A percentile compares a stretch with the other conserved stretches of the same genome.
Evolutionary conservation across 2,888 invertebrate genomes (phyloP).

Genomic region (Drosophila hawaiiensis): DNA sequence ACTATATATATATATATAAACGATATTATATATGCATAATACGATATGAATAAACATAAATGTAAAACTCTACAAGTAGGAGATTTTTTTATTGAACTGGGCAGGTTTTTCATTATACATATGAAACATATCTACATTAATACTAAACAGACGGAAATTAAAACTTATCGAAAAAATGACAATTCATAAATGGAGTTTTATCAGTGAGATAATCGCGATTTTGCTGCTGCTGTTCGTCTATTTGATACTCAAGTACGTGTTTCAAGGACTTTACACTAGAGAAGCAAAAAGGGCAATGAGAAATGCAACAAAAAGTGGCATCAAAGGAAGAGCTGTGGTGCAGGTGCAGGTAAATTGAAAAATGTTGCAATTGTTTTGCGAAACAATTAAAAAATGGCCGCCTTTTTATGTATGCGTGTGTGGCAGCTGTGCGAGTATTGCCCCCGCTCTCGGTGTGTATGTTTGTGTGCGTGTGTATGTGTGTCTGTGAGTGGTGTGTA

Average conservation of each 20-base stretch:
- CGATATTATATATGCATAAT: constrained; percentile 44
- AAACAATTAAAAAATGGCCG: constrained; percentile 59
- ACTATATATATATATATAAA: constrained; percentile 49
- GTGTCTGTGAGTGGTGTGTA: constrained; percentile 15
- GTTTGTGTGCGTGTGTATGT: constrained; percentile 22
- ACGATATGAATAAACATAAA: constrained; percentile 48
- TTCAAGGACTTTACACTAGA: not conserved
- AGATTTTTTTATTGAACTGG: not conserved
- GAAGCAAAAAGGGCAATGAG: not conserved
- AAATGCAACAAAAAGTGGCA: not conserved
- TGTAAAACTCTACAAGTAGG: constrained; percentile 29
- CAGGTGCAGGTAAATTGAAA: constrained; percentile 71
- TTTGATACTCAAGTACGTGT: not conserved
- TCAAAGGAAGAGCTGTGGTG: constrained; percentile 4
- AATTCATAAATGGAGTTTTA: not conserved
- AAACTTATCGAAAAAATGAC: not conserved
- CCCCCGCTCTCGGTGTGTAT: not conserved
- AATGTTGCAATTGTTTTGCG: constrained; percentile 71
- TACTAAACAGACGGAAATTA: not conserved
- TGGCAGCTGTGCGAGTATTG: constrained; percentile 20
- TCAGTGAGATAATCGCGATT: not conserved
- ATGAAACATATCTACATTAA: not conserved
- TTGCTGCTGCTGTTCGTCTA: not conserved
- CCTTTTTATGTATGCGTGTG: constrained; percentile 16
- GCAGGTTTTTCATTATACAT: not conserved